Percentiles rank a stretch among this genome's conserved stretches.
phyloP scores from a whole-genome alignment of 2,888 invertebrate species.

The Rhimphoctona megacephalus region DNA sequence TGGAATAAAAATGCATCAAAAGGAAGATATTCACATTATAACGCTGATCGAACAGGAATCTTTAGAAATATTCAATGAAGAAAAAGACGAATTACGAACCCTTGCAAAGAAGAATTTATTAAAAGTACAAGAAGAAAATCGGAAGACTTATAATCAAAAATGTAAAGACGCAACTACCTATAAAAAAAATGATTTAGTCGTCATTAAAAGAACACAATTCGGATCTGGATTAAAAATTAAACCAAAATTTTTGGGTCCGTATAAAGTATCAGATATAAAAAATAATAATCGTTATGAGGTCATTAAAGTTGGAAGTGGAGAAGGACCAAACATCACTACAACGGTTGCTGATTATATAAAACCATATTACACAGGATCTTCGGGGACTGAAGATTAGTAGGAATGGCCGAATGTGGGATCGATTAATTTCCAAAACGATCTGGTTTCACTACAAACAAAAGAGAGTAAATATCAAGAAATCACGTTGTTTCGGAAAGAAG shows the following conservation, averaged over 20 bases:
- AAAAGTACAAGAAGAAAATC: not conserved
- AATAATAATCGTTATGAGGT: not conserved
- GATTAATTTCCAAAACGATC: too few relatives aligned
- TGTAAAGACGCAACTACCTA: not conserved
- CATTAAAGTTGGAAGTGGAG: not conserved
- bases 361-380: not conserved
- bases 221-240: not conserved
- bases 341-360: not conserved
- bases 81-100: not conserved
- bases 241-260: not conserved
- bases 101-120: not conserved
- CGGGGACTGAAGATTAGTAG: not conserved
- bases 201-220: not conserved
- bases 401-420: not conserved
- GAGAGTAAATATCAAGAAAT: too few relatives aligned
- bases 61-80: not conserved
- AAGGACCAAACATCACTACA: not conserved
- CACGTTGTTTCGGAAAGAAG: too few relatives aligned
- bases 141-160: not conserved
- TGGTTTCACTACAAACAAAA: too few relatives aligned
- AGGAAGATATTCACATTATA: constrained; percentile 22
- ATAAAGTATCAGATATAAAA: not conserved
- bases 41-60: constrained; percentile 18
- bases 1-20: constrained; percentile 25
- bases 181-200: not conserved